Base-by-base conservation (phyloP, 2,113 vertebrate species). In the Apistogramma diplotaenia region DNA sequence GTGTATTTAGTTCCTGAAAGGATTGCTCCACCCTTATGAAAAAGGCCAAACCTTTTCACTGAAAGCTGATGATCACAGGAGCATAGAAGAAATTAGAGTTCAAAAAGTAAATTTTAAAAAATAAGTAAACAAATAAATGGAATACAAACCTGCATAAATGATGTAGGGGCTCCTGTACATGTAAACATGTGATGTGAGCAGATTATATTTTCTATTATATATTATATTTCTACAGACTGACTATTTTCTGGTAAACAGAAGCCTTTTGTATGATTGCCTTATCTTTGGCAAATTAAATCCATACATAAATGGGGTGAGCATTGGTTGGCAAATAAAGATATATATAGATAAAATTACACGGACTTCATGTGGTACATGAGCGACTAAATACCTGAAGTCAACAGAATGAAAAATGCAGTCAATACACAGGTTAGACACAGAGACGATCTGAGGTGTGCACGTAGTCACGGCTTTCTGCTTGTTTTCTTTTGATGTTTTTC, bases 161-260 rank as follows among this genome's bases (percentile, higher is more conserved):
- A n/a, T n/a, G n/a, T n/a, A n/a, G n/a, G n/a, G n/a, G n/a, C n/a
- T n/a, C n/a, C n/a, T n/a, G n/a, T n/a, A n/a, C n/a, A n/a, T n/a
- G n/a, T n/a, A n/a, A n/a, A 37, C 0, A 23, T 5, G 0, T 11
- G 0, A 35, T 19, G 2, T 60, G 19, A n/a, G n/a, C 1, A 62
- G 12, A 62, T 62, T 0, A 37, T 37, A 0, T 37, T 23, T 23
- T 40, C 33, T n/a, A n/a, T n/a, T n/a, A n/a, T n/a, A n/a, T n/a
- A n/a, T n/a, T 16, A 40, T 9, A 0, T 23, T 3, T 62, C 13
- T 37, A 13, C 35, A 62, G 13, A 40, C n/a, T 65, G 43, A 25
- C 10, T 21, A 2, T 10, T 43, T 31, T 25, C 37, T 25, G 33
- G 23, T 10, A 37, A 65, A 65, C 21, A 65, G 40, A 43, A 65